Conservation (phyloP, 2,797 vertebrate genomes). For the Hemibagrus guttatus region DNA sequence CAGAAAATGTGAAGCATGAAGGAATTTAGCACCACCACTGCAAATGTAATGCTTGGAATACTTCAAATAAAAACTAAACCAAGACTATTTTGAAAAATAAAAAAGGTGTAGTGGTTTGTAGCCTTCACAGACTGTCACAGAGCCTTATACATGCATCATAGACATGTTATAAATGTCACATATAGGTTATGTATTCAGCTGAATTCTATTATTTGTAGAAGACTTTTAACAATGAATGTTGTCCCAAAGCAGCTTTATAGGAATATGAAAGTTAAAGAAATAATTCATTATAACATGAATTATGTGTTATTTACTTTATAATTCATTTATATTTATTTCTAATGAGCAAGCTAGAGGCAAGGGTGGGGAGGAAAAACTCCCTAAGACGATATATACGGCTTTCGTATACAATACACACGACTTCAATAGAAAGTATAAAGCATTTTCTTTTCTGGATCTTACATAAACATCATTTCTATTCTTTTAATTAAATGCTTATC, state of each 20-base stretch:
- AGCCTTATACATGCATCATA: background rate
- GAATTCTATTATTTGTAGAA: no score
- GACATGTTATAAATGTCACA: background rate
- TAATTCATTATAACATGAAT: no score
- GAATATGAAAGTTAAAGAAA: no score
- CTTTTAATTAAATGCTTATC: background rate
- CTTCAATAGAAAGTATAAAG: background rate
- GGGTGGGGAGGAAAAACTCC: background rate
- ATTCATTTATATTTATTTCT: no score
- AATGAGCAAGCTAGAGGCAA: no score
- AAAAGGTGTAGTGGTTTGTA: background rate
- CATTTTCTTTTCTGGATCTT: background rate
- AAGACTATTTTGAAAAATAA: background rate
- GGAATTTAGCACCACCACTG: background rate
- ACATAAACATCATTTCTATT: background rate
- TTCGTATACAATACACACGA: background rate
- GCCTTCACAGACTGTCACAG: background rate
- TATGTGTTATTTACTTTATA: no score
- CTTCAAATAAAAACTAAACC: background rate
- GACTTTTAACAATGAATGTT: no score
- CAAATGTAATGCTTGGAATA: conserved; percentile 1
- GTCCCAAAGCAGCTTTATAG: no score
- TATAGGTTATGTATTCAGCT: no score
- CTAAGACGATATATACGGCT: background rate
- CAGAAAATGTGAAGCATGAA: conserved; percentile 15